These are phyloP conservation scores for Nothoprocta perdicaria DNA, from an alignment of 2,113 vertebrate species.

Conservation along the genomic window DNA sequence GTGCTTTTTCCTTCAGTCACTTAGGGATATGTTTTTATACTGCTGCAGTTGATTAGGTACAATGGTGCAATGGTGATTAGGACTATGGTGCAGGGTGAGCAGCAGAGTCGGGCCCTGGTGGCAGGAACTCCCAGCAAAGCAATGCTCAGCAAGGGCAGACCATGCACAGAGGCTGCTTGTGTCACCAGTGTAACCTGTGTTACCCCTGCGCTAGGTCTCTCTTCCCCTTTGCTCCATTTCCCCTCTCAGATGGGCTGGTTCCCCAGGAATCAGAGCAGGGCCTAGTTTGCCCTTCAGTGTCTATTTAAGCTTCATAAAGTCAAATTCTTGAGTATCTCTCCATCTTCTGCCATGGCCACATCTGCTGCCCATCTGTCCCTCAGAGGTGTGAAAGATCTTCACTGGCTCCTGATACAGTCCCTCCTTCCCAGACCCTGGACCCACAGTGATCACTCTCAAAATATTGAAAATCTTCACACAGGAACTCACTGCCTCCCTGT, in stretches of 20 bases:
- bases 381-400: neutral
- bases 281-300: neutral
- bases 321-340: neutral
- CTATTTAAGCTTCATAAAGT: neutral
- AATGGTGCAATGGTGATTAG: too few species aligned
- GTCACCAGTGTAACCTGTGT: neutral
- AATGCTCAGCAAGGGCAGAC: neutral
- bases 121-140: neutral
- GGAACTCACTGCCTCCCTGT: neutral
- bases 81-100: neutral
- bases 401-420: neutral
- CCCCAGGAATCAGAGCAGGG: neutral
- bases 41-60: neutral
- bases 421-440: neutral
- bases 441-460: neutral
- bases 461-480: neutral
- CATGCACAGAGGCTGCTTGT: rapidly evolving
- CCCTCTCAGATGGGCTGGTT: neutral
- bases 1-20: neutral
- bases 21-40: neutral
- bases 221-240: neutral
- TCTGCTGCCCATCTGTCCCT: too few species aligned
- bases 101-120: neutral
- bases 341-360: neutral
- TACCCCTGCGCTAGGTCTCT: neutral